phyloP scores from a whole-genome alignment of 1,140 invertebrate species.

The Prorops nasuta region DNA sequence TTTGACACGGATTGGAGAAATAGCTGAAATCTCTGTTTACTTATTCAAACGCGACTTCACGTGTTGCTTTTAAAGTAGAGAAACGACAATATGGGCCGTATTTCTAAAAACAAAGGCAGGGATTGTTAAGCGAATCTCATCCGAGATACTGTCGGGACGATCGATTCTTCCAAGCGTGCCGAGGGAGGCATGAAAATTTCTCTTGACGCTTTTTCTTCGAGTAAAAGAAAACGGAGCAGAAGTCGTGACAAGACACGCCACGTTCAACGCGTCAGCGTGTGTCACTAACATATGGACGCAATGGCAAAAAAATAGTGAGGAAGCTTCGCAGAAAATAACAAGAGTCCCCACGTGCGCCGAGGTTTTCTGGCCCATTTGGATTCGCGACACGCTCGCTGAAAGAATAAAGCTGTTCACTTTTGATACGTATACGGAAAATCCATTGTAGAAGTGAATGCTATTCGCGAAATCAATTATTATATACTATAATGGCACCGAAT shows the following conservation, averaged over 20 bases:
- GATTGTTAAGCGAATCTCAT: no score
- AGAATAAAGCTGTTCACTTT: constrained; percentile 45
- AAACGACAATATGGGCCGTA: no score
- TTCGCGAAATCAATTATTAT: constrained; percentile 51
- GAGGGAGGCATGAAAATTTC: constrained; percentile 16
- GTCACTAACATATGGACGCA: constrained; percentile 10
- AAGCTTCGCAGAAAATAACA: constrained; percentile 24
- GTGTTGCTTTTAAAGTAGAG: no score
- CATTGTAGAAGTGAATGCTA: constrained; percentile 39
- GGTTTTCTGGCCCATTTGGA: constrained; percentile 31
- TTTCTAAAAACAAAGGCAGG: no score
- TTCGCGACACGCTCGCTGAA: constrained; percentile 34
- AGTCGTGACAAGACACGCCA: constrained; percentile 3
- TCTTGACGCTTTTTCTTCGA: constrained; percentile 10
- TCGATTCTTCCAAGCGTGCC: not conserved
- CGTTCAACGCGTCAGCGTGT: constrained; percentile 15
- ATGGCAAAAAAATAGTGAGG: not conserved
- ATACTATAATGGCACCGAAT: constrained; percentile 44
- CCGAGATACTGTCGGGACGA: constrained; percentile 10
- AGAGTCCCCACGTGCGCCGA: constrained; percentile 18
- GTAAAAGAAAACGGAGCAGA: constrained; percentile 4
- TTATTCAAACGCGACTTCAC: no score
- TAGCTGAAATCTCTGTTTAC: no score
- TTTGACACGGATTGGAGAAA: no score
- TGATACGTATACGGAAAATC: constrained; percentile 34